Conservation (phyloP, 2,888 invertebrate species). For the Lordiphosa fenestrarum region DNA sequence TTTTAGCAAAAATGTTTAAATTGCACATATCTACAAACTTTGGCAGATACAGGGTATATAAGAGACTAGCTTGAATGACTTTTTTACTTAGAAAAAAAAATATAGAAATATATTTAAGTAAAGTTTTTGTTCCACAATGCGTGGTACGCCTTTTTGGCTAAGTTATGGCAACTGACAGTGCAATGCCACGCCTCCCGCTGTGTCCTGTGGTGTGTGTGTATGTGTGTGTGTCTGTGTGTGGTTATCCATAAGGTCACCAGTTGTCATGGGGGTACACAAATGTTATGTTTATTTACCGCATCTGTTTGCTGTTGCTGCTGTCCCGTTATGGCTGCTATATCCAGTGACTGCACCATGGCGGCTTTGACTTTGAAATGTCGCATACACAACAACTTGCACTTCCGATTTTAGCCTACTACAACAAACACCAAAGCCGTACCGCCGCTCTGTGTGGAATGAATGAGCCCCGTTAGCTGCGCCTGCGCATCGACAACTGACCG, state of each 20-base stretch:
- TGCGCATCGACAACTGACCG: constrained; percentile 48
- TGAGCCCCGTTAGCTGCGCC: constrained; percentile 47
- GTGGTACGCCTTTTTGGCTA: constrained; percentile 23
- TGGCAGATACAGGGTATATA: too few relatives aligned
- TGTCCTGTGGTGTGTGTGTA: neutral
- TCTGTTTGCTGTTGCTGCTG: constrained; percentile 68
- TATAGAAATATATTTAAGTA: too few relatives aligned
- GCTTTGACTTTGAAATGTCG: constrained; percentile 72
- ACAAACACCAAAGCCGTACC: neutral
- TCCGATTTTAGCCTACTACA: constrained; percentile 26
- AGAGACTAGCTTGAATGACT: too few relatives aligned
- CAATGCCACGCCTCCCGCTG: constrained; percentile 64
- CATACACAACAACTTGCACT: constrained; percentile 45
- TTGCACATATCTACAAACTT: too few relatives aligned
- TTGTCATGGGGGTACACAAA: neutral
- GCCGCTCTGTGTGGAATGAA: too few relatives aligned
- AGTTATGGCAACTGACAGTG: constrained; percentile 56
- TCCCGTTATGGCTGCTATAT: constrained; percentile 78
- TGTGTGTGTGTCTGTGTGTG: constrained; percentile 7
- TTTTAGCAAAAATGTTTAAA: too few relatives aligned
- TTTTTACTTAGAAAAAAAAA: too few relatives aligned
- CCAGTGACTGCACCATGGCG: constrained; percentile 79
- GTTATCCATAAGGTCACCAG: constrained; percentile 28
- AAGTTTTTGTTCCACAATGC: too few relatives aligned
- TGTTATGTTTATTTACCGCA: constrained; percentile 64